Percentiles rank a stretch among this genome's conserved stretches.
phyloP scores from a whole-genome alignment of 2,113 vertebrate species.

The Ictalurus punctatus region DNA sequence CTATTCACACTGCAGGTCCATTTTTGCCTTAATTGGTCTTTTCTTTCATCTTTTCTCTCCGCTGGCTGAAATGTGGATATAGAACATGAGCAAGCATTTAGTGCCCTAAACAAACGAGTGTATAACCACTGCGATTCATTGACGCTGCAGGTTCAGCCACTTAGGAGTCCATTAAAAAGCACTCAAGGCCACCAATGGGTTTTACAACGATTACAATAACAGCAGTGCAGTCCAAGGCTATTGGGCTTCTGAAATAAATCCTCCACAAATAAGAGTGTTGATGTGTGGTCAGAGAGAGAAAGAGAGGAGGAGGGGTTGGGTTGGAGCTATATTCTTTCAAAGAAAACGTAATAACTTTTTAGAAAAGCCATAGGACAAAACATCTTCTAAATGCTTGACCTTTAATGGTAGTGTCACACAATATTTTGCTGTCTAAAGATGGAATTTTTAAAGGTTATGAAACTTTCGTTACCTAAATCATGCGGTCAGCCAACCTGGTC shows the following conservation, averaged over 20 bases:
- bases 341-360: not conserved
- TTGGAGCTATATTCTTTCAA: not conserved
- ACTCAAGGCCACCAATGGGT: constrained; percentile 48
- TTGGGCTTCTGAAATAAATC: constrained; percentile 45
- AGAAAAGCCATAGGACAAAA: not conserved
- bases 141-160: constrained; percentile 36
- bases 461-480: not conserved
- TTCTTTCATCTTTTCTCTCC: constrained; percentile 24
- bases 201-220: constrained; percentile 56
- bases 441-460: not conserved
- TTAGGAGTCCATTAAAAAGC: constrained; percentile 59
- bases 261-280: constrained; percentile 40
- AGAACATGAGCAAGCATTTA: constrained; percentile 35
- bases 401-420: not conserved
- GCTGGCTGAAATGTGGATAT: constrained; percentile 21
- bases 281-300: constrained; percentile 31
- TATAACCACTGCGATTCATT: constrained; percentile 53
- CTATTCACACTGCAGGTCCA: not conserved
- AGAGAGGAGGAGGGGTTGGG: not conserved
- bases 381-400: not conserved
- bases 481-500: not conserved
- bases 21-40: constrained; percentile 23
- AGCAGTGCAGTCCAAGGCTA: constrained; percentile 25
- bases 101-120: constrained; percentile 31
- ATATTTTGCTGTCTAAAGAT: not conserved